These are phyloP conservation scores for Fabriciana adippe DNA, from an alignment of 2,888 invertebrate genomes.

Conservation along the genomic window DNA sequence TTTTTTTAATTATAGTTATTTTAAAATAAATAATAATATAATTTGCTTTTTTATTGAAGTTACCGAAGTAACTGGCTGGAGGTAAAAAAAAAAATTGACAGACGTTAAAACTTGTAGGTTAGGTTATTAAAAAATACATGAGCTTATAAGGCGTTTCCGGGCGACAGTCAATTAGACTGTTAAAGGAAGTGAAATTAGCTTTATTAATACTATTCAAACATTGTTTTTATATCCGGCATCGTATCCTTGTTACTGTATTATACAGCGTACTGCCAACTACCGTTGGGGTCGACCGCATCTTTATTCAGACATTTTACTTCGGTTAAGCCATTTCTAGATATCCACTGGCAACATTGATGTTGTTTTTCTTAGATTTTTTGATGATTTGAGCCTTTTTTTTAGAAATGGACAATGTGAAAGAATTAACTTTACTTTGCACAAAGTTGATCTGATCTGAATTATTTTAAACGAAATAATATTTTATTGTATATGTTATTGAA, in stretches of 20 bases:
- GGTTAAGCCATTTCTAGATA: neutral
- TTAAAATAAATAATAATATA: too few species aligned
- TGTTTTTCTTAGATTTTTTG: too few species aligned
- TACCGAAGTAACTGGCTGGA: too few species aligned
- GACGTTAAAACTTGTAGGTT: neutral
- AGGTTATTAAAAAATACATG: neutral
- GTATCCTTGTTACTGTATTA: slow-evolving; percentile 24
- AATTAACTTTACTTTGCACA: too few species aligned
- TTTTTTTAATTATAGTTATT: too few species aligned
- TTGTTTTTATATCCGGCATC: slow-evolving; percentile 26
- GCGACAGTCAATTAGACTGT: slow-evolving; percentile 21
- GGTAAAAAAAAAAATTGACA: neutral
- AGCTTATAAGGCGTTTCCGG: slow-evolving; percentile 21
- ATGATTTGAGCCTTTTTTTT: too few species aligned
- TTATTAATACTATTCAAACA: slow-evolving; percentile 17
- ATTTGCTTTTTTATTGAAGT: too few species aligned
- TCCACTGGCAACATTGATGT: neutral
- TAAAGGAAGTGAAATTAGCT: slow-evolving; percentile 26
- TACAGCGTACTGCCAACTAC: neutral
- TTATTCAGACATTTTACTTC: neutral
- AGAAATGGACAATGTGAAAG: too few species aligned
- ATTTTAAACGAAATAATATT: too few species aligned
- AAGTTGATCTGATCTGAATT: too few species aligned
- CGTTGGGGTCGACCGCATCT: too few species aligned
- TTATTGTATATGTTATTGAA: too few species aligned